A percentile compares a stretch with the other conserved stretches of the same genome.
Conservation (phyloP, 2,113 vertebrate genomes). For the Halichoeres trimaculatus region DNA sequence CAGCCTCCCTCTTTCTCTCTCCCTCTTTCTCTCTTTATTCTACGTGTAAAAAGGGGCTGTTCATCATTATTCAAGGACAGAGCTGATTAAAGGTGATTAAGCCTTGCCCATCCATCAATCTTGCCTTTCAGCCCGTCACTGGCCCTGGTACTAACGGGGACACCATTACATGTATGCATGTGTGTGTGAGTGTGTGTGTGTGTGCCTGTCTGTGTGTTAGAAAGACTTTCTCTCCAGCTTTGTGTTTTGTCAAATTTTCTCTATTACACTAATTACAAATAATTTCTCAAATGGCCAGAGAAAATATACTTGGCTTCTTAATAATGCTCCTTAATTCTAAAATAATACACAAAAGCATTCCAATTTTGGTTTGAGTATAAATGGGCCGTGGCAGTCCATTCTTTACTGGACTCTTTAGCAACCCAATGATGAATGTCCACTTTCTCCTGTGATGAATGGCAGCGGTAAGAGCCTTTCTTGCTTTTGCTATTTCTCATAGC, state of each 20-base stretch:
- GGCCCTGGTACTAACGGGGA: constrained; percentile 59
- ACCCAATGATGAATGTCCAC: constrained; percentile 68
- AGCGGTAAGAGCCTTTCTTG: constrained; percentile 53
- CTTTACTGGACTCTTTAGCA: constrained; percentile 58
- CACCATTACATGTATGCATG: constrained; percentile 36
- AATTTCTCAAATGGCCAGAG: constrained; percentile 60
- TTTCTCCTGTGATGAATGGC: constrained; percentile 65
- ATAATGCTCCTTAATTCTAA: constrained; percentile 53
- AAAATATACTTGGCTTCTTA: constrained; percentile 50
- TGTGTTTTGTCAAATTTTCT: constrained; percentile 46
- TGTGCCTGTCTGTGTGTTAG: constrained; percentile 32
- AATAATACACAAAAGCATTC: constrained; percentile 62
- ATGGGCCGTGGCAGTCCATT: constrained; percentile 68
- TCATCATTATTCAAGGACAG: constrained; percentile 80
- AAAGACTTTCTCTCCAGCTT: constrained; percentile 32
- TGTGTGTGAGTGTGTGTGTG: constrained; percentile 43
- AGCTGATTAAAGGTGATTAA: constrained; percentile 84
- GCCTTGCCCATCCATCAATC: constrained; percentile 80
- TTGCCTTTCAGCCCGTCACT: constrained; percentile 77
- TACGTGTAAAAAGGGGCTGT: constrained; percentile 67
- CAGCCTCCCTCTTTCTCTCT: constrained; percentile 36
- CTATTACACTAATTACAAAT: constrained; percentile 64
- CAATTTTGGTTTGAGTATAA: constrained; percentile 53
- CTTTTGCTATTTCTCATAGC: constrained; percentile 52
- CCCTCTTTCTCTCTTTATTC: constrained; percentile 50